A percentile compares a stretch with the other conserved stretches of the same genome.
Conservation (phyloP, 2,888 invertebrate genomes). For the Bombylius discolor region DNA sequence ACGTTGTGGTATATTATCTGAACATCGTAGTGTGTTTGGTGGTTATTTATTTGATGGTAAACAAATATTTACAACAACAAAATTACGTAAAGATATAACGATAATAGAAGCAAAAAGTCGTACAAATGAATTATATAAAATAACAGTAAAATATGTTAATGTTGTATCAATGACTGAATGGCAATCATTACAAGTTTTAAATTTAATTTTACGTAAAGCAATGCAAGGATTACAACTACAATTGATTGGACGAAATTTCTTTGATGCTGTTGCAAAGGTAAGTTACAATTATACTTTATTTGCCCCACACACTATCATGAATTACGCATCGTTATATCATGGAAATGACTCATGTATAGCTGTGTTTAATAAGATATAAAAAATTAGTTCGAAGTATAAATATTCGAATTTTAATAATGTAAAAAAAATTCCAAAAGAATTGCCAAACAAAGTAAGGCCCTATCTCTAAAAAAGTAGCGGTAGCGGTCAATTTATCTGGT, state of each 20-base stretch:
- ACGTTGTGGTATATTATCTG: constrained; percentile 47
- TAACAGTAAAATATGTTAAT: constrained; percentile 48
- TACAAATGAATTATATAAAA: constrained; percentile 39
- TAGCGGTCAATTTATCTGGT: no score
- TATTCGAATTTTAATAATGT: no score
- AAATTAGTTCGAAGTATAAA: no score
- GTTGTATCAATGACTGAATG: constrained; percentile 52
- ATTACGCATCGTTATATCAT: no score
- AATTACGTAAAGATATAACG: constrained; percentile 44
- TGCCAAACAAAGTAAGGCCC: no score
- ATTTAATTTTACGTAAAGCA: constrained; percentile 55
- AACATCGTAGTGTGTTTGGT: constrained; percentile 44
- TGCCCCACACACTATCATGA: not conserved
- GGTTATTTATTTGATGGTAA: constrained; percentile 68
- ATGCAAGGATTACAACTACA: constrained; percentile 48
- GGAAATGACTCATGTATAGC: no score
- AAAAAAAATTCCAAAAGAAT: no score
- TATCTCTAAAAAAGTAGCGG: no score
- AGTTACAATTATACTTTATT: constrained; percentile 1
- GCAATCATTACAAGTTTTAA: constrained; percentile 63
- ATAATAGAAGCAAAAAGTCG: constrained; percentile 45
- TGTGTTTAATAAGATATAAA: no score
- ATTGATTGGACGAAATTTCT: constrained; percentile 59
- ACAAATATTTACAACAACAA: constrained; percentile 49
- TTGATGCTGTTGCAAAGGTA: constrained; percentile 55